Conservation (phyloP, 2,113 vertebrate species). For the Etheostoma spectabile region DNA sequence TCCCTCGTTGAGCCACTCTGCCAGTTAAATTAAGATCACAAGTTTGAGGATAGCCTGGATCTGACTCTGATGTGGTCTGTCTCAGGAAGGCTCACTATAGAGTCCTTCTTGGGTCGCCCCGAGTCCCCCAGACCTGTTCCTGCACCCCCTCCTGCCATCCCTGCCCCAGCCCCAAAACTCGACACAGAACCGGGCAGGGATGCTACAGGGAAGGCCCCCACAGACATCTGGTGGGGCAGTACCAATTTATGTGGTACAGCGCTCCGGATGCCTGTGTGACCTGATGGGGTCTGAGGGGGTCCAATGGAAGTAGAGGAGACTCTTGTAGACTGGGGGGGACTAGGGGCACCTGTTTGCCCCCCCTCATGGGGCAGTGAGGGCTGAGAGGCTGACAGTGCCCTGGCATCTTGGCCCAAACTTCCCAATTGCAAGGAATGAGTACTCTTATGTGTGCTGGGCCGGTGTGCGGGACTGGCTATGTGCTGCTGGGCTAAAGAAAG, state of each 20-base stretch:
- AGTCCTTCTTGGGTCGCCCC: constrained; percentile 85
- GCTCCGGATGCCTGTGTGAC: constrained; percentile 69
- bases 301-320: constrained; percentile 88
- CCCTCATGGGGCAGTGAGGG: constrained; percentile 92
- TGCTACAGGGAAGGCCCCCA: constrained; percentile 80
- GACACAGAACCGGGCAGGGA: constrained; percentile 61
- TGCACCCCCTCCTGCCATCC: constrained; percentile 49
- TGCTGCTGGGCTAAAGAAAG: constrained; percentile 89
- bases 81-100: constrained; percentile 86
- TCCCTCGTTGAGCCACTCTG: constrained; percentile 36
- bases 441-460: constrained; percentile 86
- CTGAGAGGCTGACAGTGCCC: constrained; percentile 93
- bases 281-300: constrained; percentile 71
- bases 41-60: constrained; percentile 95
- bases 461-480: constrained; percentile 82
- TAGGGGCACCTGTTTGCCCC: constrained; percentile 79
- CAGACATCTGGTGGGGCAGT: constrained; percentile 86
- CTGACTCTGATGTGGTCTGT: constrained; percentile 87
- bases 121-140: constrained; percentile 81
- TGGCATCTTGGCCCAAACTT: constrained; percentile 90
- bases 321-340: constrained; percentile 85
- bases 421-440: constrained; percentile 89
- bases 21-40: constrained; percentile 88
- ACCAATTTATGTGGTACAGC: constrained; percentile 80
- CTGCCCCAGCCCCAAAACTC: constrained; percentile 51